Evolutionary conservation across 2,888 invertebrate genomes (phyloP), one percentile per base, ranked within the genome.

Genomic region (Sycophila texana): DNA sequence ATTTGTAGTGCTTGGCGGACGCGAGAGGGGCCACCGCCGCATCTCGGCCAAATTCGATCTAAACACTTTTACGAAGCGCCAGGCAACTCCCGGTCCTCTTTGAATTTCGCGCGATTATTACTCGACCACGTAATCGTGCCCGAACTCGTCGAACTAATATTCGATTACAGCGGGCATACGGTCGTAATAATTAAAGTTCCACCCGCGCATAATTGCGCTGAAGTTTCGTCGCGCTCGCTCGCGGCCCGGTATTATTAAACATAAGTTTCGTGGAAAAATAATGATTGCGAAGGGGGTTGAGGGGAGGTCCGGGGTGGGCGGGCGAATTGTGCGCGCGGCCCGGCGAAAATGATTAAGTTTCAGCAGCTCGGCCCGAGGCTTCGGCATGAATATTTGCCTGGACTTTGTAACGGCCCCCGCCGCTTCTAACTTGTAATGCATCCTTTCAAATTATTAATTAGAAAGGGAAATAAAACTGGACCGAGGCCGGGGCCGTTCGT

Each of bases 381-480:
- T 70, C 51, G 39, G 39, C 39, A 73, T 78, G 73, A 74, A 81
- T 81, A 81, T 79, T 78, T 75, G 53, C 60, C 47, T 18, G 20
- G 63, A 65, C 74, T 81, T 75, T 77, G 66, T 81, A 81, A 81
- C 61, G 74, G 47, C 18, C 61, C 16, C n/a, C 30, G 61, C 39
- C n/a, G 26, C 30, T 60, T 67, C 77, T 70, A 76, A 81, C 76
- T 73, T 81, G 81, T 81, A 78, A 78, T 76, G 76, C 73, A 76
- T 75, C 74, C 75, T 71, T 78, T 74, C 71, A 67, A 78, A 78
- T 81, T 75, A 81, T 81, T 77, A 81, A 81, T 81, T 81, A 78
- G 66, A 68, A 68, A 78, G 77, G 47, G 60, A 51, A 67, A 65
- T 74, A 70, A 79, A 70, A 65, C 70, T 58, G 58, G 57, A 57